A percentile compares a stretch with the other conserved stretches of the same genome.
These are phyloP conservation scores for Stegophylla sp. DNA, from an alignment of 2,888 invertebrate genomes.

Conservation along the genomic window DNA sequence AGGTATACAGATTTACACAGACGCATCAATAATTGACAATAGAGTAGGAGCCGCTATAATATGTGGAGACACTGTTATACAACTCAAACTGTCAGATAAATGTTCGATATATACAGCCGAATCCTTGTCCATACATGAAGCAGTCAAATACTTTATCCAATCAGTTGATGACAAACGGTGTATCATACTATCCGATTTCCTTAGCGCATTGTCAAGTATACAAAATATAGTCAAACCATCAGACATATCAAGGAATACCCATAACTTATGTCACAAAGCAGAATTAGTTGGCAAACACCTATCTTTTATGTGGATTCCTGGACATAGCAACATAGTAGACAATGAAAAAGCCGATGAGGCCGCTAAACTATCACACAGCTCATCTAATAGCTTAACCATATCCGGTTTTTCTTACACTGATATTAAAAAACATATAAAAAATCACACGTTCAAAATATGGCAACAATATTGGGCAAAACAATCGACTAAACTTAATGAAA, in stretches of 20 bases:
- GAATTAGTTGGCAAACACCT: background rate
- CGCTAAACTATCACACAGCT: too few relatives aligned
- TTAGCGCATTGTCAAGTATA: too few relatives aligned
- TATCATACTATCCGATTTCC: too few relatives aligned
- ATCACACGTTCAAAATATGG: too few relatives aligned
- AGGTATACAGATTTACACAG: slow-evolving; percentile 18
- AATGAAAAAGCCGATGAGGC: background rate
- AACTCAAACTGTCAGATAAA: background rate
- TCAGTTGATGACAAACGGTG: background rate
- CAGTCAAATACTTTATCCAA: slow-evolving; percentile 14
- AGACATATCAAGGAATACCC: background rate
- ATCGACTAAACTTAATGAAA: background rate
- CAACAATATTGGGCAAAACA: too few relatives aligned
- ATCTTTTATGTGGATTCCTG: background rate
- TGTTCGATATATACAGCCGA: too few relatives aligned
- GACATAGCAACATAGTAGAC: background rate
- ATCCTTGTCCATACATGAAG: slow-evolving; percentile 8
- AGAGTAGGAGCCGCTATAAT: slow-evolving; percentile 1
- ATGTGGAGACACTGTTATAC: background rate
- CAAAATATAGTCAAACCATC: too few relatives aligned
- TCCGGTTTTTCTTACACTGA: too few relatives aligned
- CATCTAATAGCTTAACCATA: too few relatives aligned
- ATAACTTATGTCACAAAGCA: background rate
- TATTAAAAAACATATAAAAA: too few relatives aligned
- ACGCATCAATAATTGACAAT: background rate